These are phyloP conservation scores for Monoplex corrugatus DNA, from an alignment of 2,888 invertebrate genomes.

Conservation along the genomic window DNA sequence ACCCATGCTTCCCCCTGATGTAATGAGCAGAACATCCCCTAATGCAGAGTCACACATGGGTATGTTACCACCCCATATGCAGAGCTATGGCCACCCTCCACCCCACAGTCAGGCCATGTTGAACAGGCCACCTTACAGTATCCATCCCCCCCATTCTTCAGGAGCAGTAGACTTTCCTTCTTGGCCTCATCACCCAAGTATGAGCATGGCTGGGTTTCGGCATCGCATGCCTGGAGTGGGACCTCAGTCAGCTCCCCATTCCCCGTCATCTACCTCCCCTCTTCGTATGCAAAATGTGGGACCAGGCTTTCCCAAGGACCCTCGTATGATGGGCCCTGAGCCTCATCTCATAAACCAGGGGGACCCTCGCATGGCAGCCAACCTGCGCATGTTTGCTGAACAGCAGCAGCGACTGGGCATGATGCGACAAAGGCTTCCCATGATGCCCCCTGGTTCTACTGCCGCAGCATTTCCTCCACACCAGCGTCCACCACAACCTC, in stretches of 20 bases:
- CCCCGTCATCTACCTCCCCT: constrained; percentile 30
- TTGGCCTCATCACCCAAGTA: constrained; percentile 42
- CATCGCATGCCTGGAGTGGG: constrained; percentile 27
- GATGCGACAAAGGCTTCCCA: constrained; percentile 48
- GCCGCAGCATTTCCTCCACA: constrained; percentile 51
- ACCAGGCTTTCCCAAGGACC: constrained; percentile 50
- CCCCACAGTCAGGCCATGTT: constrained; percentile 56
- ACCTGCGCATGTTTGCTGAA: constrained; percentile 53
- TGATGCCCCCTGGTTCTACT: constrained; percentile 52
- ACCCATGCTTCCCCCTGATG: constrained; percentile 34
- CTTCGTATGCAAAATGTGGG: constrained; percentile 41
- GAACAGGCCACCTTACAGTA: constrained; percentile 31
- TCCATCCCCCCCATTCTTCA: constrained; percentile 37
- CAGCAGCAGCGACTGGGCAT: constrained; percentile 41
- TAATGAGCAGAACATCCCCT: constrained; percentile 33
- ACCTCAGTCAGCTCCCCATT: constrained; percentile 40
- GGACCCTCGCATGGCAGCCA: constrained; percentile 53
- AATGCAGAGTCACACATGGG: constrained; percentile 22
- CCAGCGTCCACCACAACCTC: constrained; percentile 55
- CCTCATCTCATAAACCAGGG: constrained; percentile 49
- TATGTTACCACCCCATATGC: constrained; percentile 42
- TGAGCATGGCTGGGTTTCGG: constrained; percentile 45
- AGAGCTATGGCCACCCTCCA: constrained; percentile 45
- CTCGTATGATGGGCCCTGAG: constrained; percentile 55
- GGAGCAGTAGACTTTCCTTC: constrained; percentile 34